Evolutionary conservation across 2,113 vertebrate species (phyloP).

Genomic region (Cheirogaleus medius): DNA sequence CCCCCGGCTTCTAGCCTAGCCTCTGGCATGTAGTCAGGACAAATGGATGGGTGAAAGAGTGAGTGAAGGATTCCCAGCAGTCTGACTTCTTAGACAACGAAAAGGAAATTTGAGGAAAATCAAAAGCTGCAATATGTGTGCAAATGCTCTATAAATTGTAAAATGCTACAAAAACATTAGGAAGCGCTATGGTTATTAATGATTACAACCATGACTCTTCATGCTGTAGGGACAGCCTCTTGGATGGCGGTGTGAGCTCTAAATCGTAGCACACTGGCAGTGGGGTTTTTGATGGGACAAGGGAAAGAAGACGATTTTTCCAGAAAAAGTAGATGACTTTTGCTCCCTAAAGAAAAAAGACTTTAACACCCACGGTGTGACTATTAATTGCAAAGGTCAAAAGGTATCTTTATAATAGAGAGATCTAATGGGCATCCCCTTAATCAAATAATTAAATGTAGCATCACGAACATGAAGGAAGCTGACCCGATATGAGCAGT

Average conservation of each 20-base stretch:
- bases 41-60: background rate
- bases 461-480: background rate
- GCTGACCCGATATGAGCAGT: rapidly evolving
- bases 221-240: background rate
- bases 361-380: background rate
- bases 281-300: background rate
- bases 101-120: background rate
- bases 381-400: background rate
- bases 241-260: background rate
- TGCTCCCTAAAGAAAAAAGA: background rate
- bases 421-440: background rate
- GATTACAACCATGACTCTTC: background rate
- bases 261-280: rapidly evolving
- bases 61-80: background rate
- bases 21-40: background rate
- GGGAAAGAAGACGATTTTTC: background rate
- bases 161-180: constrained; percentile 24
- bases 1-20: background rate
- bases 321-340: background rate
- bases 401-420: background rate
- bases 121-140: constrained; percentile 7
- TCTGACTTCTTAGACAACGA: background rate
- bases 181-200: background rate
- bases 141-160: constrained; percentile 36
- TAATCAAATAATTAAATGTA: background rate